Evolutionary conservation across 2,113 vertebrate genomes (phyloP), one percentile per base, ranked within the genome.

Genomic region (Phaethon lepturus): DNA sequence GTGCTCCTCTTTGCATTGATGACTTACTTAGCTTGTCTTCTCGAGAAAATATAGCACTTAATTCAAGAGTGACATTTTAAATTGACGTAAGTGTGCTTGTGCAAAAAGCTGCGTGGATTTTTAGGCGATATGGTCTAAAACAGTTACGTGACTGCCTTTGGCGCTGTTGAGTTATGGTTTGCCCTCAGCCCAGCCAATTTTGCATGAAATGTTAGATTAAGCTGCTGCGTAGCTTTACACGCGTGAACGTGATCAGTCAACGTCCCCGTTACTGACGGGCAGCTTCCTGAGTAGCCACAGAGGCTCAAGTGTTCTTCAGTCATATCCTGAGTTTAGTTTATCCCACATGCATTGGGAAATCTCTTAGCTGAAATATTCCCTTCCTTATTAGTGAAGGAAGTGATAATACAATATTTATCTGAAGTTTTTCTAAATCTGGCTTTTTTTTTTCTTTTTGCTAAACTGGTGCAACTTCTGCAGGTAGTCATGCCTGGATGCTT

Each of bases 281-380:
- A 75, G 84, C 84, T 96, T 96, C 91, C 87, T 91, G 95, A 66
- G 82, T 35, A 69, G 78, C 49, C 0, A 1, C 44, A 52, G 66
- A 84, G 52, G 74, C 89, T 96, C 75, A 73, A 92, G 91, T 80
- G 91, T 91, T 96, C 80, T 81, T 64, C 90, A 52, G 80, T 90
- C 80, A 56, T 44, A 91, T 86, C 92, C 94, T 84, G 75, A 80
- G 67, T 95, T 97, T 78, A 88, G 71, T 92, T 93, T 92, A 92
- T 93, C 47, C 77, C 14, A 15, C n/a, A n/a, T 25, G 17, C 47
- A 40, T 91, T 95, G 80, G 62, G 84, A 94, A 95, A 91, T 89
- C 53, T 89, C 49, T 67, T 74, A 78, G 77, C 68, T 82, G 77
- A 79, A 92, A 42, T 85, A 73, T 38, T 86, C 91, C 73, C 31